A percentile compares a stretch with the other conserved stretches of the same genome.
Conservation (phyloP, 2,797 vertebrate genomes). For the Pterois miles region DNA sequence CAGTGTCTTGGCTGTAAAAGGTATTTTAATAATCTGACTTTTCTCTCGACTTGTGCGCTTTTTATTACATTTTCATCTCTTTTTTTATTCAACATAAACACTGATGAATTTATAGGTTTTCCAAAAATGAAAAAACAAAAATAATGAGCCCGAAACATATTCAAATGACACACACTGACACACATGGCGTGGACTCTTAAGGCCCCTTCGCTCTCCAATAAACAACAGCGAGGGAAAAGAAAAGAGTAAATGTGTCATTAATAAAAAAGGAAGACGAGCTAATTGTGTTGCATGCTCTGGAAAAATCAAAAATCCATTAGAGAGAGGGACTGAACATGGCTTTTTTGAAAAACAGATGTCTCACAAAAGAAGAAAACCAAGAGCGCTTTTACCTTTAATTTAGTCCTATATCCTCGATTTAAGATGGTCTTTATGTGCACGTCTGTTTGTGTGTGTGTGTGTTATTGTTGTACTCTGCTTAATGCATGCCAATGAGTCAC, state of each 20-base stretch:
- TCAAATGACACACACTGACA: conserved; percentile 32
- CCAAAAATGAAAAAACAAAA: conserved; percentile 26
- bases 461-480: conserved; percentile 78
- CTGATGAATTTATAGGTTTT: conserved; percentile 30
- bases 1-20: conserved; percentile 8
- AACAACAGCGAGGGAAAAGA: conserved; percentile 78
- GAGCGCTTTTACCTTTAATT: conserved; percentile 92
- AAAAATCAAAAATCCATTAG: conserved; percentile 99
- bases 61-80: conserved; percentile 12
- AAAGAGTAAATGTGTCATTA: conserved; percentile 90
- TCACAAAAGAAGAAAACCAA: conserved; percentile 77
- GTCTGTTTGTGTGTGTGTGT: conserved; percentile 31
- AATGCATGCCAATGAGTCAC: conserved; percentile 92
- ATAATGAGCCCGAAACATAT: conserved; percentile 81
- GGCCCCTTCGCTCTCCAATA: conserved; percentile 74
- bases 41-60: background rate
- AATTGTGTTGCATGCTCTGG: conserved; percentile 87
- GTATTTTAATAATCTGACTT: background rate
- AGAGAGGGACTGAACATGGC: conserved; percentile 74
- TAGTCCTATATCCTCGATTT: conserved; percentile 88
- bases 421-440: conserved; percentile 87
- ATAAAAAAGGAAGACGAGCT: conserved; percentile 91
- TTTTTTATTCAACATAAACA: conserved; percentile 32
- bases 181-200: conserved; percentile 56
- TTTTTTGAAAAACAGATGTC: conserved; percentile 85